These are phyloP conservation scores for Rhopalosiphum maidis DNA, from an alignment of 1,140 invertebrate genomes.

Conservation along the genomic window DNA sequence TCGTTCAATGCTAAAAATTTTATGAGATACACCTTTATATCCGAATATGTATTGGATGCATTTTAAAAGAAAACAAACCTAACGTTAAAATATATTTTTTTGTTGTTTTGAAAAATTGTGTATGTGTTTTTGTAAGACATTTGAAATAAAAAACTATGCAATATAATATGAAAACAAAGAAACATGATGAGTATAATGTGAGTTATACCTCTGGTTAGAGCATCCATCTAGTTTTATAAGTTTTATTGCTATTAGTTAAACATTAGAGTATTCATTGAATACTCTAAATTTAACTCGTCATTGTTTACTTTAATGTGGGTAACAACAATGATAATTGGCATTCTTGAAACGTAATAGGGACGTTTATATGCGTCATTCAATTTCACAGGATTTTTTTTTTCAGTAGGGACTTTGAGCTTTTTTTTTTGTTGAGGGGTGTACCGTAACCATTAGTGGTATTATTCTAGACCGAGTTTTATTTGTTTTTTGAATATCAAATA, in stretches of 20 bases:
- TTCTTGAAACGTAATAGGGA: slow-evolving; percentile 38
- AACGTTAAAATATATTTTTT: neutral
- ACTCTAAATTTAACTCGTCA: neutral
- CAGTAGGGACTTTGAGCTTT: neutral
- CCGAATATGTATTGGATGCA: neutral
- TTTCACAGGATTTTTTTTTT: neutral
- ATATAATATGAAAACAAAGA: neutral
- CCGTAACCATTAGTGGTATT: slow-evolving; percentile 18
- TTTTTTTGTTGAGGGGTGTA: neutral
- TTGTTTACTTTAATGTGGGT: neutral
- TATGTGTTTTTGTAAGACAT: neutral
- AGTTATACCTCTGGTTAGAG: neutral
- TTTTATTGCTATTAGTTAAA: neutral
- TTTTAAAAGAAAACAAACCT: neutral
- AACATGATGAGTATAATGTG: neutral
- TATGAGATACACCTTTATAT: neutral
- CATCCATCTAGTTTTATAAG: neutral
- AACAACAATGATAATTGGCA: slow-evolving; percentile 32
- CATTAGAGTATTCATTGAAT: neutral
- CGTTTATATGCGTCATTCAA: slow-evolving; percentile 19
- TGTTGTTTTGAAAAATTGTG: neutral
- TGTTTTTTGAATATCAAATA: slow-evolving; percentile 23
- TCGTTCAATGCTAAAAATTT: neutral
- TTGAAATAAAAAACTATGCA: neutral
- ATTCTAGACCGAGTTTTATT: slow-evolving; percentile 16